Evolutionary conservation across 2,888 invertebrate species (phyloP).

Genomic region (Thymelicus acteon): DNA sequence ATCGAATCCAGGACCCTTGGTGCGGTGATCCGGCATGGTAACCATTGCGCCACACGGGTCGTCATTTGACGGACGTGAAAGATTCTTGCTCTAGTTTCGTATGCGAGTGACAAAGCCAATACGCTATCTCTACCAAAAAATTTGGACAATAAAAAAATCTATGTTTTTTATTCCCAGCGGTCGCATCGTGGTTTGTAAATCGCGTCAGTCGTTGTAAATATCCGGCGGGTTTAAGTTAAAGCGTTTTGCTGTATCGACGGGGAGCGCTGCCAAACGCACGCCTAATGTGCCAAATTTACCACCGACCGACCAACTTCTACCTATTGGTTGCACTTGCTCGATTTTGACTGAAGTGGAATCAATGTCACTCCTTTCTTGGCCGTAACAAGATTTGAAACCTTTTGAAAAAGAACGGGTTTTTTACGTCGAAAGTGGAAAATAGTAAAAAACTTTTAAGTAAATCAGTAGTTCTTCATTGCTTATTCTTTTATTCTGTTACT

Average conservation of each 20-base stretch:
- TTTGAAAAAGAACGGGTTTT: too few relatives aligned
- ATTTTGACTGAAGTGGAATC: background rate
- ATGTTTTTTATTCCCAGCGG: conserved; percentile 27
- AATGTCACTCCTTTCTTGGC: background rate
- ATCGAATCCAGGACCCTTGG: too few relatives aligned
- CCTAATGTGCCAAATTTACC: conserved; percentile 25
- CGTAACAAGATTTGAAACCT: too few relatives aligned
- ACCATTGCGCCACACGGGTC: too few relatives aligned
- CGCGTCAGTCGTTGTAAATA: conserved; percentile 37
- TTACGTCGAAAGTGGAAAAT: too few relatives aligned
- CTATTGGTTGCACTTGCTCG: background rate
- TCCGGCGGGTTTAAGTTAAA: conserved; percentile 37
- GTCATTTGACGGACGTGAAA: background rate
- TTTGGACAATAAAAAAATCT: conserved; percentile 4
- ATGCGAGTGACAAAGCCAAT: background rate
- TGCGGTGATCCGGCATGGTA: too few relatives aligned
- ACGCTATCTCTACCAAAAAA: background rate
- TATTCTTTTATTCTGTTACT: too few relatives aligned
- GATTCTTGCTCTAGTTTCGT: background rate
- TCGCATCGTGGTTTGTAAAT: conserved; percentile 33
- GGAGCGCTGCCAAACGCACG: conserved; percentile 34
- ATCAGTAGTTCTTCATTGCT: too few relatives aligned
- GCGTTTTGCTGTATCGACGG: conserved; percentile 35
- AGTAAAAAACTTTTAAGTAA: too few relatives aligned
- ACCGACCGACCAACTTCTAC: conserved; percentile 3